A percentile compares a stretch with the other conserved stretches of the same genome.
Evolutionary conservation across 2,797 vertebrate species (phyloP).

Genomic region (Vultur gryphus): DNA sequence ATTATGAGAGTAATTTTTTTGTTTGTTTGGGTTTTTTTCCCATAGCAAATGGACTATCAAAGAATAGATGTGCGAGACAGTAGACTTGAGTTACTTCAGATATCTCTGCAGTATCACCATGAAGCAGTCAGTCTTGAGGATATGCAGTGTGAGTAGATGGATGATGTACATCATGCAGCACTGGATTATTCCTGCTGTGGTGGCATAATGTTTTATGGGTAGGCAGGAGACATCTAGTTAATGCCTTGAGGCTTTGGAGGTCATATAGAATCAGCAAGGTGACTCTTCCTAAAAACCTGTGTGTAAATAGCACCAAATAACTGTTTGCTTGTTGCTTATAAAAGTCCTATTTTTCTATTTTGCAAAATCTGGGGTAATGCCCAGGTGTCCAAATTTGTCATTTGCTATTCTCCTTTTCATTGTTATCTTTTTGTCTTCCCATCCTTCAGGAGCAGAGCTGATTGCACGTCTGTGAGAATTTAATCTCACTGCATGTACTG

Average conservation of each 20-base stretch:
- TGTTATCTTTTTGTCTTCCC: background rate
- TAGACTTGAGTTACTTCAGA: background rate
- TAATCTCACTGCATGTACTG: background rate
- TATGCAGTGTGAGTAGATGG: background rate
- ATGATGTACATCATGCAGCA: background rate
- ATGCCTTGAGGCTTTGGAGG: background rate
- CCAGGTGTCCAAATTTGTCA: background rate
- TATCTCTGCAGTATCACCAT: background rate
- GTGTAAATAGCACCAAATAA: background rate
- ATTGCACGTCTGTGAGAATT: background rate
- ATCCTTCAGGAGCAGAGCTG: background rate
- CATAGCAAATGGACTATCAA: background rate
- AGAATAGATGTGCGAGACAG: background rate
- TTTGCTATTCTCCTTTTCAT: background rate
- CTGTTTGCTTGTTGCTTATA: background rate
- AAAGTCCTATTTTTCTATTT: background rate
- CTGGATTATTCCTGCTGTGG: background rate
- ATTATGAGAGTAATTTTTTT: background rate
- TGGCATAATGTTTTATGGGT: background rate
- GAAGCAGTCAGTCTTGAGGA: background rate
- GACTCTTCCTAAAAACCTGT: background rate
- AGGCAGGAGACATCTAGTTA: background rate
- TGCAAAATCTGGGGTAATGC: background rate
- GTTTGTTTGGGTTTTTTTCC: fast-evolving
- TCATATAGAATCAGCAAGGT: background rate